Evolutionary conservation across 2,797 vertebrate species (phyloP).

Genomic region (Danio aesculapii): DNA sequence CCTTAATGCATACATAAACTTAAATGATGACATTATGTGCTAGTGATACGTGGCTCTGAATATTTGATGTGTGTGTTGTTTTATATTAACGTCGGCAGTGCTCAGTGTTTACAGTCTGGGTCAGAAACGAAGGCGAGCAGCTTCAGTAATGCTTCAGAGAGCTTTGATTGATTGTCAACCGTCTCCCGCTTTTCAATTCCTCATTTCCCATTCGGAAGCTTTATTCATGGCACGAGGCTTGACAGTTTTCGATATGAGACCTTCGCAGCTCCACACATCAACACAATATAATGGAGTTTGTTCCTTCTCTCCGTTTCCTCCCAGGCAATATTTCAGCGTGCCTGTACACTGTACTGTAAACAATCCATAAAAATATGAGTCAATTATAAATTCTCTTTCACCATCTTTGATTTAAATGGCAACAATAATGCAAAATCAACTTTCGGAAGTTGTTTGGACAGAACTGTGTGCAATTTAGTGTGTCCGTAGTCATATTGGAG

Average conservation of each 20-base stretch:
- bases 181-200: constrained; percentile 33
- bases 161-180: constrained; percentile 48
- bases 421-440: too few species aligned
- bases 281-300: constrained; percentile 44
- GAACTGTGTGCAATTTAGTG: too few species aligned
- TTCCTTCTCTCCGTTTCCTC: neutral
- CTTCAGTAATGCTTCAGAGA: constrained; percentile 1
- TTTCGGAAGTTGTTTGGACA: too few species aligned
- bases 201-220: constrained; percentile 54
- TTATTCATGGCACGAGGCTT: constrained; percentile 25
- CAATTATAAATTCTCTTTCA: neutral
- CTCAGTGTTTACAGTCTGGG: neutral
- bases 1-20: too few species aligned
- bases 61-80: too few species aligned
- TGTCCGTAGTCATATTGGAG: too few species aligned
- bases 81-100: neutral
- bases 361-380: constrained; percentile 9
- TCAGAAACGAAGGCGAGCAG: neutral
- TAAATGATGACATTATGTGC: too few species aligned
- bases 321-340: neutral
- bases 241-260: constrained; percentile 47
- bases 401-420: constrained; percentile 14
- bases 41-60: too few species aligned
- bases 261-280: constrained; percentile 45
- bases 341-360: constrained; percentile 14